Evolutionary conservation across 2,797 vertebrate genomes (phyloP).

Genomic region (Tenualosa thibaudeaui): DNA sequence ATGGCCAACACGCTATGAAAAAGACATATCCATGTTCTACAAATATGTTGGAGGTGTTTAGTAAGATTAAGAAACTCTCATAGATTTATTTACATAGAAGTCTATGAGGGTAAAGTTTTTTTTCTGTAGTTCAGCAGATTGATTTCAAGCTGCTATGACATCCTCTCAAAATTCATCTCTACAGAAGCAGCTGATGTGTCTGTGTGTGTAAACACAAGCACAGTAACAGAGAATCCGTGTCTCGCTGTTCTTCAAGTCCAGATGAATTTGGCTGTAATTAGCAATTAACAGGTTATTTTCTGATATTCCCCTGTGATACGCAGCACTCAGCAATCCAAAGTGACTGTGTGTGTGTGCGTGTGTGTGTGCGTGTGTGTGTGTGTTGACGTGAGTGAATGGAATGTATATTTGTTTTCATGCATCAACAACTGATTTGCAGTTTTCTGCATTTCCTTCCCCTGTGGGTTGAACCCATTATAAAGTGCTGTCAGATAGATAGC

Average conservation of each 20-base stretch:
- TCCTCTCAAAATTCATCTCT: too few relatives aligned
- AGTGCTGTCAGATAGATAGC: constrained; percentile 18
- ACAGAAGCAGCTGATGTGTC: too few relatives aligned
- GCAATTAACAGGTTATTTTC: not conserved
- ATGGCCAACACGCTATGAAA: too few relatives aligned
- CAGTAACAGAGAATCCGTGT: too few relatives aligned
- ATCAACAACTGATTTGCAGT: not conserved
- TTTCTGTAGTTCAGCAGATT: too few relatives aligned
- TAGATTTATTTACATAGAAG: too few relatives aligned
- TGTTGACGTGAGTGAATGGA: not conserved
- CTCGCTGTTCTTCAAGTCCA: not conserved
- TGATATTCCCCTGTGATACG: not conserved
- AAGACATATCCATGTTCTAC: too few relatives aligned
- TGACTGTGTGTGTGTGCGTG: not conserved
- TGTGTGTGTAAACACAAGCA: too few relatives aligned
- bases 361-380: not conserved
- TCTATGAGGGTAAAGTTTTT: too few relatives aligned
- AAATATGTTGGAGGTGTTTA: too few relatives aligned
- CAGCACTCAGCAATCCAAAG: not conserved
- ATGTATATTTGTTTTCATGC: not conserved
- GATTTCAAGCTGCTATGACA: too few relatives aligned
- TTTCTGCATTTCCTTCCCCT: not conserved
- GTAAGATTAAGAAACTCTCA: too few relatives aligned
- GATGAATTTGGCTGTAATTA: not conserved
- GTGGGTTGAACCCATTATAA: constrained; percentile 17